Conservation (phyloP, 2,888 invertebrate species). For the Xanthia togata region DNA sequence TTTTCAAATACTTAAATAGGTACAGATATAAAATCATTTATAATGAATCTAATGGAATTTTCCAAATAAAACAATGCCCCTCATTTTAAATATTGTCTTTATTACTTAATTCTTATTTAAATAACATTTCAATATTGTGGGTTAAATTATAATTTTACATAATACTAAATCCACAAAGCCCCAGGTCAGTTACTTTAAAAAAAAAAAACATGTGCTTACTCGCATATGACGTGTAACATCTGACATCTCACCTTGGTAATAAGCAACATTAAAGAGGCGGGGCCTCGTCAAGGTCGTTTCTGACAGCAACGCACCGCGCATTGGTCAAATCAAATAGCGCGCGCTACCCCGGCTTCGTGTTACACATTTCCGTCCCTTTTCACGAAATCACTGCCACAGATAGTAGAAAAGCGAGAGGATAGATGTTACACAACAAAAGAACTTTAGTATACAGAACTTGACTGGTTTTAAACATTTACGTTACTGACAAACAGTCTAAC, state of each 20-base stretch:
- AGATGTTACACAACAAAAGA: background rate
- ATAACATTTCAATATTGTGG: conserved; percentile 5
- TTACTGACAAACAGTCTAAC: background rate
- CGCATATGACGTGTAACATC: no score
- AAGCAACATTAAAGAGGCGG: no score
- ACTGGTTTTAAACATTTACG: background rate
- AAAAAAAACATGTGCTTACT: no score
- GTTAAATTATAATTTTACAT: conserved; percentile 8
- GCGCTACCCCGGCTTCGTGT: no score
- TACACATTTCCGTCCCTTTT: no score
- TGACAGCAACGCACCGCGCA: no score
- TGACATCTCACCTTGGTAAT: no score
- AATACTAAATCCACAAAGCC: conserved; percentile 13
- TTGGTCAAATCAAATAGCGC: no score
- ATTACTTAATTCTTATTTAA: conserved; percentile 8
- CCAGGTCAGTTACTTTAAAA: background rate
- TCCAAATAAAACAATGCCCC: background rate
- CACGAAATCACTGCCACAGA: no score
- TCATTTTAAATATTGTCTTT: conserved; percentile 1
- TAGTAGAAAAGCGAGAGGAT: no score
- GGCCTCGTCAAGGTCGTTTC: no score
- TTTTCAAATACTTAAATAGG: no score
- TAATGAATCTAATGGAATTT: background rate
- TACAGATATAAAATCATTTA: background rate
- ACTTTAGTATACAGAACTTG: background rate